Evolutionary conservation across 2,888 invertebrate species (phyloP).

Genomic region (Balanococcus diminutus): DNA sequence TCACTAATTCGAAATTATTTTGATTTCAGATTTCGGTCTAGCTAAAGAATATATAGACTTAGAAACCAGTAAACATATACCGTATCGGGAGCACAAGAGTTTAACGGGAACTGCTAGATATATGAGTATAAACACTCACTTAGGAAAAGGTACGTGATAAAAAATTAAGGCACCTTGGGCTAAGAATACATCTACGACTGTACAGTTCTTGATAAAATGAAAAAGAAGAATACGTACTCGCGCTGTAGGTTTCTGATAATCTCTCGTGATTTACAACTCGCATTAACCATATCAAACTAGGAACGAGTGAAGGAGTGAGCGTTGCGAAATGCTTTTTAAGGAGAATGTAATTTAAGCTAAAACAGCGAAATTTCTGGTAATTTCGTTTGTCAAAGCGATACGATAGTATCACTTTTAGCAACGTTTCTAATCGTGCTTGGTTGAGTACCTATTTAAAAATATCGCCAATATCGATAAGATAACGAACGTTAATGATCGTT

Average conservation of each 20-base stretch:
- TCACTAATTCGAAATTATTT: neutral
- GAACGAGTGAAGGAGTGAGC: neutral
- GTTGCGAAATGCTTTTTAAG: neutral
- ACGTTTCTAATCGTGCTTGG: too few relatives aligned
- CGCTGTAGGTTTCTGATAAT: neutral
- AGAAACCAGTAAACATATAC: conserved; percentile 99
- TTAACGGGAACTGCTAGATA: conserved; percentile 99
- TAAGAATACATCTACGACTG: too few relatives aligned
- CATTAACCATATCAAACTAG: neutral
- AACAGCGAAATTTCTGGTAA: neutral
- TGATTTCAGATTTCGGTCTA: conserved; percentile 90
- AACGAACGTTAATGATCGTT: neutral
- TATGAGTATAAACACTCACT: conserved; percentile 99
- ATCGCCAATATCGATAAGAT: neutral
- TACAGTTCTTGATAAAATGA: too few relatives aligned
- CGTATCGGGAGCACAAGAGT: conserved; percentile 99
- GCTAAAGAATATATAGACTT: conserved; percentile 99
- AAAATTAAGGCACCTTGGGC: too few relatives aligned
- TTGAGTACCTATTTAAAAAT: neutral
- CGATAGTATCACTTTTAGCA: neutral
- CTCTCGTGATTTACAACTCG: neutral
- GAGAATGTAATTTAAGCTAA: neutral
- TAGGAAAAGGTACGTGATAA: conserved; percentile 82
- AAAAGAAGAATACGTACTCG: too few relatives aligned
- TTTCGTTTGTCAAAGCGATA: neutral